Conservation (phyloP, 2,888 invertebrate genomes). For the Bursaphelenchus okinawaensis region DNA sequence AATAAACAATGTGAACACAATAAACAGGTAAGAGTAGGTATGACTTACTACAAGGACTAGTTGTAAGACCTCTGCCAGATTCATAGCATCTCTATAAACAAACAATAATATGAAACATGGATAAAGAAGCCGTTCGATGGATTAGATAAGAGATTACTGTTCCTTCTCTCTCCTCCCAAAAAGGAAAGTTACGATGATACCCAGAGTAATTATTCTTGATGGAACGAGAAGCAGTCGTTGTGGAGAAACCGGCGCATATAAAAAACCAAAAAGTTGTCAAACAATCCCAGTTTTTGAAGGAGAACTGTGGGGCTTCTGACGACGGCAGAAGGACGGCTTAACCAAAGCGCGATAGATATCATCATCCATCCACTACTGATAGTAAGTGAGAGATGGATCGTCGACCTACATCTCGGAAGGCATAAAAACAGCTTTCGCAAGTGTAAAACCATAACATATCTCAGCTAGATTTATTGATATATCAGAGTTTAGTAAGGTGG, state of each 20-base stretch:
- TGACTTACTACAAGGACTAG: not conserved
- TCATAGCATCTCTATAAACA: slow-evolving; percentile 8
- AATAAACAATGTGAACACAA: no score
- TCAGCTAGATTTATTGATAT: not conserved
- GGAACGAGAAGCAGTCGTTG: not conserved
- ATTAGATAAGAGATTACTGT: not conserved
- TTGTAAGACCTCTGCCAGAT: not conserved
- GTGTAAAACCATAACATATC: not conserved
- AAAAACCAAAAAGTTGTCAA: slow-evolving; percentile 1
- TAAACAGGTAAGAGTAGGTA: not conserved
- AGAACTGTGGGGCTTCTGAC: not conserved
- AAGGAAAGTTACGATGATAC: not conserved
- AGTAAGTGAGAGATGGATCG: not conserved
- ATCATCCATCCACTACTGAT: no score
- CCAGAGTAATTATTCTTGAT: not conserved
- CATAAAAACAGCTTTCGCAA: not conserved
- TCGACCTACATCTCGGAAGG: not conserved
- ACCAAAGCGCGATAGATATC: not conserved
- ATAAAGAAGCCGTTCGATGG: slow-evolving; percentile 3
- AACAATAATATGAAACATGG: slow-evolving; percentile 1
- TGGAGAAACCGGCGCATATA: not conserved
- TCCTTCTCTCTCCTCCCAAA: not conserved
- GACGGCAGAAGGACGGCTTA: not conserved
- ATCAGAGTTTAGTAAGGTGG: no score
- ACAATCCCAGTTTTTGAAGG: not conserved